These are phyloP conservation scores for Sterna hirundo DNA, from an alignment of 2,113 vertebrate species.

Conservation along the genomic window DNA sequence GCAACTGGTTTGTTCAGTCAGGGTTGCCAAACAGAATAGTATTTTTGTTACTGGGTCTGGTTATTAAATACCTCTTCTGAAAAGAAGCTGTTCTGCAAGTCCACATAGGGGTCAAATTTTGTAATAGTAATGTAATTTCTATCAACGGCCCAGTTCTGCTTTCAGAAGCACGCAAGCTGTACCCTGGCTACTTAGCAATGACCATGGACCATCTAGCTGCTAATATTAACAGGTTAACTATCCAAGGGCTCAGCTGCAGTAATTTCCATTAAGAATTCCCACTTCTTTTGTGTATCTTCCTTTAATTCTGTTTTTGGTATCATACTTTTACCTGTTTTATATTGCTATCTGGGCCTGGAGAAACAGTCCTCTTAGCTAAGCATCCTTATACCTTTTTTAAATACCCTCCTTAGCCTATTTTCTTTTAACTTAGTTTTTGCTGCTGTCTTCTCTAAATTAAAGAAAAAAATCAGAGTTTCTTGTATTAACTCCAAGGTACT, in stretches of 20 bases:
- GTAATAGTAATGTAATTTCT: neutral
- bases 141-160: neutral
- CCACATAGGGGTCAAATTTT: neutral
- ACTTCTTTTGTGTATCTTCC: neutral
- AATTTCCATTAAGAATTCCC: neutral
- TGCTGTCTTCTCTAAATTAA: neutral
- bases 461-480: neutral
- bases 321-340: neutral
- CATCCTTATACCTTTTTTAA: neutral
- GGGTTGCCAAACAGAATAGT: neutral
- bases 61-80: neutral
- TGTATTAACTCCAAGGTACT: neutral
- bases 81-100: neutral
- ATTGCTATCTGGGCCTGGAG: neutral
- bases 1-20: constrained; percentile 45
- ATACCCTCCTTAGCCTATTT: neutral
- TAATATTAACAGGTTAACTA: neutral
- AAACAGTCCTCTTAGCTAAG: neutral
- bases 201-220: neutral
- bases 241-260: neutral
- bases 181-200: neutral
- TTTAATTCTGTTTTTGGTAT: neutral
- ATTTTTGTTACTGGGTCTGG: neutral
- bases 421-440: neutral
- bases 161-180: neutral